phyloP scores from a whole-genome alignment of 2,888 invertebrate genomes.

The Heliconius ethilla region DNA sequence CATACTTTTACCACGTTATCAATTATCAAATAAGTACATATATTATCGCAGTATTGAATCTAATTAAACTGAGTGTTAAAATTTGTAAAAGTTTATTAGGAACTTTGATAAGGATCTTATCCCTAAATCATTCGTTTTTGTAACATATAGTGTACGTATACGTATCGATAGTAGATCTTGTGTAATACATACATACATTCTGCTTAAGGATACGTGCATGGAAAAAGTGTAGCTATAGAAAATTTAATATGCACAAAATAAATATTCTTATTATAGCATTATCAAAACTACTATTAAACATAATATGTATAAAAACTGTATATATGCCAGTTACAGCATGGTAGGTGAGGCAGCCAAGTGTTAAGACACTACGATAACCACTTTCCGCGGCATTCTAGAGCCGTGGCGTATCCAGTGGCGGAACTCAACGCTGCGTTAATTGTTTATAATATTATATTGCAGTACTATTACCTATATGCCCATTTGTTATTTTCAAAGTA shows the following conservation, averaged over 20 bases:
- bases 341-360: too few relatives aligned
- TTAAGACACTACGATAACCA: too few relatives aligned
- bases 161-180: neutral
- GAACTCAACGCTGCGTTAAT: neutral
- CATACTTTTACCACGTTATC: neutral
- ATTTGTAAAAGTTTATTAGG: slow-evolving; percentile 2
- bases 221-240: neutral
- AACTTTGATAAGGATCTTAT: slow-evolving; percentile 27
- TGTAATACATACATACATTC: neutral
- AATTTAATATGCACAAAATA: neutral
- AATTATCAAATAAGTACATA: slow-evolving; percentile 11
- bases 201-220: neutral
- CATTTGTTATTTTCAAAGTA: neutral
- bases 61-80: neutral
- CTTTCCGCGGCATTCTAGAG: too few relatives aligned
- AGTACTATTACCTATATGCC: neutral
- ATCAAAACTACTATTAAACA: neutral
- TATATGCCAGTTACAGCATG: too few relatives aligned
- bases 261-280: neutral
- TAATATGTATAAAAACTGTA: neutral
- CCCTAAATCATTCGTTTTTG: neutral
- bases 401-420: too few relatives aligned
- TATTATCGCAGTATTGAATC: slow-evolving; percentile 7
- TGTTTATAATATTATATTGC: neutral
- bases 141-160: too few relatives aligned